Evolutionary conservation across 2,888 invertebrate species (phyloP).

Genomic region (Gymnosoma rotundatum): DNA sequence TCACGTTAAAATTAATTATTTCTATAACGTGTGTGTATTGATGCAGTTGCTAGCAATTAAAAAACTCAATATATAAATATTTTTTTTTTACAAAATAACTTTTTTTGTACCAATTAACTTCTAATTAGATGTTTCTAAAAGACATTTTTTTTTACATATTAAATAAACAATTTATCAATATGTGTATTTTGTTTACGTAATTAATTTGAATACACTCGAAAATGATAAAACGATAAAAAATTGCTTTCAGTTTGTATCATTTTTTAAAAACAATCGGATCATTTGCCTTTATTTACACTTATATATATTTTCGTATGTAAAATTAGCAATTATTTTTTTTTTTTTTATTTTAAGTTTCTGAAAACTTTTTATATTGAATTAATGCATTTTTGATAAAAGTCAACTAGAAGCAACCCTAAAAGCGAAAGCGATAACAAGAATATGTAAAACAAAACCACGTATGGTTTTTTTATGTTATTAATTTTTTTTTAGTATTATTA

Average conservation of each 20-base stretch:
- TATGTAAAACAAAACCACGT: too few species aligned
- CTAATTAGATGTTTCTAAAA: slow-evolving; percentile 29
- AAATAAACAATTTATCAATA: slow-evolving; percentile 21
- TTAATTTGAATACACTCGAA: slow-evolving; percentile 39
- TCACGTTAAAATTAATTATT: too few species aligned
- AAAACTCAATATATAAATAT: not conserved
- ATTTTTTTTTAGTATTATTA: too few species aligned
- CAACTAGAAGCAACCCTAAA: not conserved
- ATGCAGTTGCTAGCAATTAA: not conserved
- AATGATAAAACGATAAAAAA: not conserved
- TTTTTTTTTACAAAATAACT: not conserved
- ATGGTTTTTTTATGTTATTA: too few species aligned
- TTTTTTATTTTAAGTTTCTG: too few species aligned
- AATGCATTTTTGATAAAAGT: not conserved
- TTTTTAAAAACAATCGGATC: not conserved
- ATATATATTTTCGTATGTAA: slow-evolving; percentile 3
- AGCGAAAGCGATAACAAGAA: too few species aligned
- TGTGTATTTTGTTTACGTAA: not conserved
- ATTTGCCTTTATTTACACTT: not conserved
- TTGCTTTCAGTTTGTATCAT: not conserved
- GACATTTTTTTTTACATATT: not conserved
- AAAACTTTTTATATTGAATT: not conserved
- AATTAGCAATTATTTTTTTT: not conserved
- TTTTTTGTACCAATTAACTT: slow-evolving; percentile 13
- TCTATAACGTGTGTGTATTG: not conserved